Conservation (phyloP, 2,113 vertebrate genomes). For the Coregonus clupeaformis region DNA sequence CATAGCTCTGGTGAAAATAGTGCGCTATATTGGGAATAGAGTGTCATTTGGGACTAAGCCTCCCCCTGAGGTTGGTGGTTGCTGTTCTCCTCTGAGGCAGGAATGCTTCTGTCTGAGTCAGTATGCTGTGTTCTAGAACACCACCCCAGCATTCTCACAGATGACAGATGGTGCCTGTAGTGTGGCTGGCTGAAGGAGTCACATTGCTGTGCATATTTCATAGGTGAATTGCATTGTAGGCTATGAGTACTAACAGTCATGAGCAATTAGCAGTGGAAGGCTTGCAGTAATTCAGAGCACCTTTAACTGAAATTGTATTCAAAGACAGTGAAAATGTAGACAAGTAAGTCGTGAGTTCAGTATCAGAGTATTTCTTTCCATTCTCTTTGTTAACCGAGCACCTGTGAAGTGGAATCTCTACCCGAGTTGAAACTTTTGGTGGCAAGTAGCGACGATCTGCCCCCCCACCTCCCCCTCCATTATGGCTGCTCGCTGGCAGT, state of each 20-base stretch:
- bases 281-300: not conserved
- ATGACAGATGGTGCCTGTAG: not conserved
- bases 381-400: conserved; percentile 59
- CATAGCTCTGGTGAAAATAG: too few relatives aligned
- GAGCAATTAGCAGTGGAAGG: not conserved
- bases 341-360: not conserved
- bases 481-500: conserved; percentile 47
- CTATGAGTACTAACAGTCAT: not conserved
- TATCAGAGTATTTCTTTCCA: conserved; percentile 36
- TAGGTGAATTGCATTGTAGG: not conserved
- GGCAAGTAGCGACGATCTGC: conserved; percentile 41
- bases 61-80: not conserved
- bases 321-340: not conserved
- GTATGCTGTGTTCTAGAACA: not conserved
- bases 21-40: too few relatives aligned
- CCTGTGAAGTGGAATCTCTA: conserved; percentile 50
- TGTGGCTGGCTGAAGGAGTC: not conserved
- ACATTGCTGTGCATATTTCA: not conserved
- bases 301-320: not conserved
- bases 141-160: not conserved
- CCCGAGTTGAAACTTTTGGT: conserved; percentile 59
- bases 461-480: not conserved
- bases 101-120: not conserved
- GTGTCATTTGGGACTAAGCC: too few relatives aligned
- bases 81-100: not conserved